A percentile compares a stretch with the other conserved stretches of the same genome.
Evolutionary conservation across 2,888 invertebrate genomes (phyloP).

Genomic region (Ethmia dodecea): DNA sequence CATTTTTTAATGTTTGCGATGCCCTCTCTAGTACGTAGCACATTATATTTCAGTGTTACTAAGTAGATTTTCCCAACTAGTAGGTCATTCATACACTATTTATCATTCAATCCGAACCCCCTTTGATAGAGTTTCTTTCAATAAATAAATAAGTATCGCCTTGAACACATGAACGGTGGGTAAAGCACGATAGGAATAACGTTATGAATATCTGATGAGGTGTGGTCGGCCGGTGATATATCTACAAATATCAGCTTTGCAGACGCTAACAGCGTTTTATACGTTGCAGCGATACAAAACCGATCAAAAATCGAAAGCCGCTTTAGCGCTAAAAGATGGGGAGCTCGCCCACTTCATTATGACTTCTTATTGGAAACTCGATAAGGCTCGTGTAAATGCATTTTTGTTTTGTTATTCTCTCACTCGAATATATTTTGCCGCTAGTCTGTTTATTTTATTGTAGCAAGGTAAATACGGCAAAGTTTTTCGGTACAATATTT

Average conservation of each 20-base stretch:
- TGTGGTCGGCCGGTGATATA: slow-evolving; percentile 29
- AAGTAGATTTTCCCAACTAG: no score
- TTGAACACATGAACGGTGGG: slow-evolving; percentile 24
- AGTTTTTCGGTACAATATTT: slow-evolving; percentile 21
- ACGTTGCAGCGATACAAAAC: not conserved
- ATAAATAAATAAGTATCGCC: slow-evolving; percentile 28
- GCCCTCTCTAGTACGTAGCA: no score
- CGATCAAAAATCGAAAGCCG: not conserved
- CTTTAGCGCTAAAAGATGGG: not conserved
- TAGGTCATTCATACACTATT: slow-evolving; percentile 1
- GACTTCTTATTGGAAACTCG: slow-evolving; percentile 54
- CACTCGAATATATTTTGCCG: slow-evolving; percentile 22
- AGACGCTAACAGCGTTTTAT: not conserved
- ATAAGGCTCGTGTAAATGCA: slow-evolving; percentile 42
- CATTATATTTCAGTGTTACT: no score
- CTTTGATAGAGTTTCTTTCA: slow-evolving; percentile 21
- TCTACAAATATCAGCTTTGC: not conserved
- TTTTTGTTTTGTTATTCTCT: slow-evolving; percentile 33
- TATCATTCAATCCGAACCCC: slow-evolving; percentile 2
- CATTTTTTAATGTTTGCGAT: no score
- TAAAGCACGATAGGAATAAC: slow-evolving; percentile 38
- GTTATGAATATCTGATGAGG: slow-evolving; percentile 58
- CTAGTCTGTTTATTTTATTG: slow-evolving; percentile 34
- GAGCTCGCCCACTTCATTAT: slow-evolving; percentile 47
- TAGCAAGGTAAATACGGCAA: slow-evolving; percentile 37